Evolutionary conservation across 2,113 vertebrate genomes (phyloP), one percentile per base, ranked within the genome.

Genomic region (Mungos mungo): DNA sequence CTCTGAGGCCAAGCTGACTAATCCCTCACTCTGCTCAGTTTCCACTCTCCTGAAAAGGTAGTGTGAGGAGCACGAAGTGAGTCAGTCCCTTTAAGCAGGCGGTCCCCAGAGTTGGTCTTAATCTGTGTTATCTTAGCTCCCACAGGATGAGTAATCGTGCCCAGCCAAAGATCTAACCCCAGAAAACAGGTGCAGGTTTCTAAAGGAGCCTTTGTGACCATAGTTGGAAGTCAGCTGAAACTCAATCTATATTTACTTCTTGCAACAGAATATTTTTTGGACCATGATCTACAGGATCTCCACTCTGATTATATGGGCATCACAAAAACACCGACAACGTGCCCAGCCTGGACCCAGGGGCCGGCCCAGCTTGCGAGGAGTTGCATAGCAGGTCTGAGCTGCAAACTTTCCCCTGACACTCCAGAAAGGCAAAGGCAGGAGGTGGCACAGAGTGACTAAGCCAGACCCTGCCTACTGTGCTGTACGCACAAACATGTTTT

Each of bases 401-500:
- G 38, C 41, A 68, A 60, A 12, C 80, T 69, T 93, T 83, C 74
- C 86, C 93, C 74, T 93, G 89, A 93, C 25, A 57, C 57, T 57
- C 16, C n/a, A 50, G 72, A 77, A 47, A 52, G 31, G 18, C 45
- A 57, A n/a, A 91, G 68, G 83, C 76, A 68, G 29, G 19, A 19
- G 47, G 69, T 92, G 90, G 80, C 13, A 45, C 1, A 9, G 29
- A 12, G 18, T 50, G 80, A 95, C 47, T 63, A 35, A 29, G 74
- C 45, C 18, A 0, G 27, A 47, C 57, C 83, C 0, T 0, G 71
- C 72, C 92, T 96, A 90, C 47, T 88, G 16, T 68, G 93, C 92
- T 97, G 96, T 57, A 11, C 0, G 93, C 96, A 96, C 38, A 98
- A 98, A 98, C 97, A 97, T 98, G 98, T 98, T 99, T 98, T 98